Evolutionary conservation across 2,888 invertebrate species (phyloP).

Genomic region (Elmis aenea): DNA sequence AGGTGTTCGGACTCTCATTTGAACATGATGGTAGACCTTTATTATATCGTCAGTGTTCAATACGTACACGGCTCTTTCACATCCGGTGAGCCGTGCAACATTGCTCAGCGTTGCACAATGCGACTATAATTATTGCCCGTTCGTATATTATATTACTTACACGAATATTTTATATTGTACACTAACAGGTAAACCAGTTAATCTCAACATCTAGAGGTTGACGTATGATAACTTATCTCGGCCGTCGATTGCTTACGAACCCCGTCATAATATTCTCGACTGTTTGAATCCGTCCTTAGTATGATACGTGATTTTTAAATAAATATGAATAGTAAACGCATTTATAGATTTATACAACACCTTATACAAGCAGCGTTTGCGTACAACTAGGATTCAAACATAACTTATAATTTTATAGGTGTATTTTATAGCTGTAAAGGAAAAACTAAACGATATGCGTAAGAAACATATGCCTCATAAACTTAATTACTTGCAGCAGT

Average conservation of each 20-base stretch:
- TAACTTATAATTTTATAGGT: conserved; percentile 17
- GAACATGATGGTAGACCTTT: conserved; percentile 10
- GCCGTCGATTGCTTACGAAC: too few relatives aligned
- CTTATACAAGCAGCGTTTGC: too few relatives aligned
- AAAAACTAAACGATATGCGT: conserved; percentile 9
- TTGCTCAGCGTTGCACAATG: conserved; percentile 9
- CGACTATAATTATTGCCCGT: conserved; percentile 13
- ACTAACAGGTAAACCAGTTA: conserved; percentile 6
- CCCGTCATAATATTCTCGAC: too few relatives aligned
- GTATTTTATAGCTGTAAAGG: conserved; percentile 14
- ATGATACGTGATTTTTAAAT: not conserved
- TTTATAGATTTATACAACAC: not conserved
- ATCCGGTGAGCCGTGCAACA: conserved; percentile 9
- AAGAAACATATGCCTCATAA: conserved; percentile 17
- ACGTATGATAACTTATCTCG: not conserved
- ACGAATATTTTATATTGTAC: conserved; percentile 9
- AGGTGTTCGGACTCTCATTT: conserved; percentile 11
- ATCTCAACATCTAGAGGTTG: too few relatives aligned
- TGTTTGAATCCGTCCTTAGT: too few relatives aligned
- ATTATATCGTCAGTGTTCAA: conserved; percentile 13
- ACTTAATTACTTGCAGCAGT: conserved; percentile 20
- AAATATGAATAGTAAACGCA: not conserved
- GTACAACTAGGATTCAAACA: too few relatives aligned
- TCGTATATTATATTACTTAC: conserved; percentile 11
- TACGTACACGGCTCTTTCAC: conserved; percentile 11